Conservation (phyloP, 2,797 vertebrate species). For the Miichthys miiuy region DNA sequence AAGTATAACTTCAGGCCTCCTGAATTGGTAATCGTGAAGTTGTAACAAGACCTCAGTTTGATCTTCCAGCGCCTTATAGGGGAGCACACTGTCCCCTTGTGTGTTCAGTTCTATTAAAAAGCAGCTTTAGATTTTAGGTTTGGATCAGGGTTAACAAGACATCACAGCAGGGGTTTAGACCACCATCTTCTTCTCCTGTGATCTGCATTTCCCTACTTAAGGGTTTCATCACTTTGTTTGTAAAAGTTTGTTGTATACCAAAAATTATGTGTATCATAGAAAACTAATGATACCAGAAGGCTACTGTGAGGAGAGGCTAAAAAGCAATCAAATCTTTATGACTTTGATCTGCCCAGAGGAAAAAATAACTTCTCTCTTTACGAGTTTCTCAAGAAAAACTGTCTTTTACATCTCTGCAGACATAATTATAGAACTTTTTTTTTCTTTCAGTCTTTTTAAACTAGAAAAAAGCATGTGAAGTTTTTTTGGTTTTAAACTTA, state of each 20-base stretch:
- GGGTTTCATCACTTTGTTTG: conserved; percentile 28
- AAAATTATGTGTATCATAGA: conserved; percentile 2
- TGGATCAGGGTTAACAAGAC: conserved; percentile 65
- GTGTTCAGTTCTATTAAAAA: conserved; percentile 64
- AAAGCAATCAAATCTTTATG: conserved; percentile 35
- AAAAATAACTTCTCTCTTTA: conserved; percentile 35
- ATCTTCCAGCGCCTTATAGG: conserved; percentile 44
- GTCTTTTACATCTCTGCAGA: conserved; percentile 30
- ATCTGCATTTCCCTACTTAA: conserved; percentile 40
- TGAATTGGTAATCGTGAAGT: conserved; percentile 63
- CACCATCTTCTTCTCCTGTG: conserved; percentile 38
- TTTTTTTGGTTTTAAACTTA: conserved; percentile 1
- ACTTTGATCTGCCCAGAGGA: conserved; percentile 45
- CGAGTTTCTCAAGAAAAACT: conserved; percentile 34
- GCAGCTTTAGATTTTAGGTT: conserved; percentile 57
- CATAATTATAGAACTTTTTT: conserved; percentile 21
- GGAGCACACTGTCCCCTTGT: conserved; percentile 42
- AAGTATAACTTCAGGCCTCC: conserved; percentile 59
- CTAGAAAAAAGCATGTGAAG: conserved; percentile 7
- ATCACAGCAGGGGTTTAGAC: conserved; percentile 57
- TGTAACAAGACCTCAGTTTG: conserved; percentile 61
- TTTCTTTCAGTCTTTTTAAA: conserved; percentile 5
- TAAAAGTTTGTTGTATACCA: conserved; percentile 24
- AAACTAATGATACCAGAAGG: conserved; percentile 43
- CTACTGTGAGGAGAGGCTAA: conserved; percentile 9